Conservation (phyloP, 2,113 vertebrate genomes). For the Takifugu bimaculatus region DNA sequence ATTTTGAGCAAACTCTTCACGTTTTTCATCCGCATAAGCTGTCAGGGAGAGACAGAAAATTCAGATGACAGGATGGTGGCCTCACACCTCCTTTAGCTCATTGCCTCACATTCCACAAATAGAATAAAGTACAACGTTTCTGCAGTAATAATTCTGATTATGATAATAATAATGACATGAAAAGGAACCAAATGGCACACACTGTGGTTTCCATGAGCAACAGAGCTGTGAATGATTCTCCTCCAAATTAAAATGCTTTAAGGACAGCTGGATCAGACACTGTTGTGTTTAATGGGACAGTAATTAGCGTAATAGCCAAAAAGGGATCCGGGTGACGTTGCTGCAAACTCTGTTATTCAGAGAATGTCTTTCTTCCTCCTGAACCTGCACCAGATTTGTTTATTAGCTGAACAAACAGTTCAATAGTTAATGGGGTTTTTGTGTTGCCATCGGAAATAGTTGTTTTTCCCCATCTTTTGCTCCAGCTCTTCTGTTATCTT, state of each 20-base stretch:
- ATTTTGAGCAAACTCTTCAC: too few relatives aligned
- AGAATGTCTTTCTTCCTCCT: slow-evolving; percentile 29
- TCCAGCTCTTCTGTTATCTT: slow-evolving; percentile 4
- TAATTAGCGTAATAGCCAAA: slow-evolving; percentile 37
- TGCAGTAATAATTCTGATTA: too few relatives aligned
- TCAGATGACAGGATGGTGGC: too few relatives aligned
- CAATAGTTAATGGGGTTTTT: slow-evolving; percentile 30
- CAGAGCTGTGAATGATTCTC: slow-evolving; percentile 52
- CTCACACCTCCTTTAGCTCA: too few relatives aligned
- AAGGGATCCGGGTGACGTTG: slow-evolving; percentile 31
- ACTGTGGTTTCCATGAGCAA: slow-evolving; percentile 46
- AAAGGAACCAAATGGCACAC: slow-evolving; percentile 6
- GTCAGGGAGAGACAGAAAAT: too few relatives aligned
- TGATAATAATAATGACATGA: too few relatives aligned
- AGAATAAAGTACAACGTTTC: too few relatives aligned
- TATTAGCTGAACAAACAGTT: slow-evolving; percentile 30
- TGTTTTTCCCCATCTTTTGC: slow-evolving; percentile 6
- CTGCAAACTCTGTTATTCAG: slow-evolving; percentile 16
- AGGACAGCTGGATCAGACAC: slow-evolving; percentile 45
- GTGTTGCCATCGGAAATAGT: slow-evolving; percentile 2
- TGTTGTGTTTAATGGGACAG: slow-evolving; percentile 50
- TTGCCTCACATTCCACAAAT: too few relatives aligned
- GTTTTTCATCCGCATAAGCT: too few relatives aligned
- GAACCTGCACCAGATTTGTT: slow-evolving; percentile 33
- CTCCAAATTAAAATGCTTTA: slow-evolving; percentile 60